Base-by-base conservation (phyloP, 23 tunicate genomes). In the Phallusia fumigata region DNA sequence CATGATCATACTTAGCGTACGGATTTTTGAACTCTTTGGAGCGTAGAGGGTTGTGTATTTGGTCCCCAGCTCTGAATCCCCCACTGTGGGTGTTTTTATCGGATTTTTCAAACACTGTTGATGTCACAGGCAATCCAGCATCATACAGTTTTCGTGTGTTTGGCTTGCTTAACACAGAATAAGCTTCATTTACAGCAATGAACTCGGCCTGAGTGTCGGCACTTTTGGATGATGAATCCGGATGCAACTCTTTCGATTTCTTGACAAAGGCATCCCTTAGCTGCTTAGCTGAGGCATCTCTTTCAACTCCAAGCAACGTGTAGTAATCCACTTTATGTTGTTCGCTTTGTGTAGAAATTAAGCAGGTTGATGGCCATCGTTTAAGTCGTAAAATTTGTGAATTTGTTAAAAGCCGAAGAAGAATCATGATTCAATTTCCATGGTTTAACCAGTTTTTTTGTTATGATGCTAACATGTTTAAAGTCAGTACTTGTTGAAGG, bases 221-320 rank as follows among this genome's bases (percentile, higher is more conserved):
- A 74, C 74, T 34, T 18, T 31, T 10, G 65, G 51, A 13, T 19
- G 86, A 18, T 13, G 82, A 33, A 76, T 87, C 91, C 18, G 91
- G 91, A 32, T 87, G 91, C 11, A 87, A 65, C 18, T 32, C 58
- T 31, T 87, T 87, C 26, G 91, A 87, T 65, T 72, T 76, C 77
- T 76, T 65, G 8, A 87, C 22, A 76, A 53, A 87, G 0, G 91
- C 53, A 28, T 51, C 78, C 26, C 78, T 73, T 0, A 87, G 74
- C 76, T 87, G 85, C 19, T 81, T 52, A 34, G n/a, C 65, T 24
- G 85, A 52, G 24, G 86, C 82, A 33, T 40, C 26, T 16, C 76
- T 77, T 36, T 76, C n/a, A 11, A 87, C 78, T 18, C 77, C 78
- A 52, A 87, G 64, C 3, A 76, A 52, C 6, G 34, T 52, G 31